phyloP scores from a whole-genome alignment of 2,888 invertebrate genomes.

The Clostera curtula region DNA sequence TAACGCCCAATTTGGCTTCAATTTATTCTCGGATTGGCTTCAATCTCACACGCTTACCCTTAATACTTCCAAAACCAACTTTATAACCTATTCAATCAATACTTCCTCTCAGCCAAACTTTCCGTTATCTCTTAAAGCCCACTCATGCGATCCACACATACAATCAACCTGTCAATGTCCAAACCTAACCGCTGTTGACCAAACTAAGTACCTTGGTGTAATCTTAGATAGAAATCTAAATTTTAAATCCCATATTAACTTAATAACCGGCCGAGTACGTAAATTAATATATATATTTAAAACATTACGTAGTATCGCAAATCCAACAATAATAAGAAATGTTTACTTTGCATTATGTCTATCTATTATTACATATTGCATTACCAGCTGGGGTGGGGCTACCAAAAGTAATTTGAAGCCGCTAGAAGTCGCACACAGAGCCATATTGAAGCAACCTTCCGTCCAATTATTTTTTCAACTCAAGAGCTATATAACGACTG shows the following conservation, averaged over 20 bases:
- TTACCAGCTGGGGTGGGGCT: constrained; percentile 4
- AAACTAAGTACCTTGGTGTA: constrained; percentile 4
- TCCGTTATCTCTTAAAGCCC: constrained; percentile 3
- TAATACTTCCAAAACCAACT: constrained; percentile 6
- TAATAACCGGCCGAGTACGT: neutral
- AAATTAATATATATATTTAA: constrained; percentile 6
- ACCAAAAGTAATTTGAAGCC: too few relatives aligned
- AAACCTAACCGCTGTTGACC: neutral
- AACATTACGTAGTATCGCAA: constrained; percentile 1
- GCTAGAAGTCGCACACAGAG: too few relatives aligned
- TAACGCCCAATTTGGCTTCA: constrained; percentile 2
- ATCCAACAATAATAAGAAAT: too few relatives aligned
- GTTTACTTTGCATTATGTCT: too few relatives aligned
- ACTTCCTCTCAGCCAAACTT: constrained; percentile 1
- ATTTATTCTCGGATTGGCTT: constrained; percentile 3
- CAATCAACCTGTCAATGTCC: neutral
- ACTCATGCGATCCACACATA: neutral
- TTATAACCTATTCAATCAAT: constrained; percentile 3
- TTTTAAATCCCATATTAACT: constrained; percentile 1
- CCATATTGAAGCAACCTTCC: too few relatives aligned
- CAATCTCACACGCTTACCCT: constrained; percentile 3
- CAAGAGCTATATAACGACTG: constrained; percentile 1
- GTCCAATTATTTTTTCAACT: constrained; percentile 1
- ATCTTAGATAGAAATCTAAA: constrained; percentile 1
- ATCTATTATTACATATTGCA: constrained; percentile 5